phyloP scores from a whole-genome alignment of 2,113 vertebrate genomes.

The Cichladusa arquata region DNA sequence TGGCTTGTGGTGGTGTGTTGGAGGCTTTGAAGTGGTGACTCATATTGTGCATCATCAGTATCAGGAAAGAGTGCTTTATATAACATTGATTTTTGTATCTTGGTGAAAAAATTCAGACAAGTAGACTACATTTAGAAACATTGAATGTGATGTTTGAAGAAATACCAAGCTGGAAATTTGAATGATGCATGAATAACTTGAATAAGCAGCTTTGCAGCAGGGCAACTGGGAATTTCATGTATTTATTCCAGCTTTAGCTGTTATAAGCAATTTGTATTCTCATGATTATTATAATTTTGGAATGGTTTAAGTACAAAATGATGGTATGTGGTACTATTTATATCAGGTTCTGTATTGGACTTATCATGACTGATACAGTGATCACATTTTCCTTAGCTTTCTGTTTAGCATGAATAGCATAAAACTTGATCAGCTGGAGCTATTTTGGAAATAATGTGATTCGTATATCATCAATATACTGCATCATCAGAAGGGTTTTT shows the following conservation, averaged over 20 bases:
- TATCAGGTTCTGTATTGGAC: not conserved
- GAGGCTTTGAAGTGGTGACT: conserved; percentile 61
- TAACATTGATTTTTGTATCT: conserved; percentile 34
- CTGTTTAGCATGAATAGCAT: not conserved
- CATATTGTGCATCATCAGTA: conserved; percentile 52
- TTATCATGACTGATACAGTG: not conserved
- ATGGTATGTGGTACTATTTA: not conserved
- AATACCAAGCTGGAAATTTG: not conserved
- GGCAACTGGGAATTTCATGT: not conserved
- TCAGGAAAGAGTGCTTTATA: conserved; percentile 43
- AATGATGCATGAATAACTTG: not conserved
- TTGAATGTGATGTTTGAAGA: not conserved
- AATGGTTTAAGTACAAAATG: not conserved
- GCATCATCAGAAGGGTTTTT: not conserved
- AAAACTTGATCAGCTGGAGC: not conserved
- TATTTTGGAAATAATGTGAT: fast-evolving
- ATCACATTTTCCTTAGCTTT: not conserved
- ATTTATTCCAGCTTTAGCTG: not conserved
- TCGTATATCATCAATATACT: not conserved
- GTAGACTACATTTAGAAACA: conserved; percentile 12
- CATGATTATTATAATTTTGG: not conserved
- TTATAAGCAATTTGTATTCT: not conserved
- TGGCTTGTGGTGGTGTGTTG: conserved; percentile 42
- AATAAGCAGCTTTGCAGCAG: not conserved
- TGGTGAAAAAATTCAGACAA: conserved; percentile 35